A percentile compares a stretch with the other conserved stretches of the same genome.
These are phyloP conservation scores for Lipophrys pholis DNA, from an alignment of 2,113 vertebrate species.

Conservation along the genomic window DNA sequence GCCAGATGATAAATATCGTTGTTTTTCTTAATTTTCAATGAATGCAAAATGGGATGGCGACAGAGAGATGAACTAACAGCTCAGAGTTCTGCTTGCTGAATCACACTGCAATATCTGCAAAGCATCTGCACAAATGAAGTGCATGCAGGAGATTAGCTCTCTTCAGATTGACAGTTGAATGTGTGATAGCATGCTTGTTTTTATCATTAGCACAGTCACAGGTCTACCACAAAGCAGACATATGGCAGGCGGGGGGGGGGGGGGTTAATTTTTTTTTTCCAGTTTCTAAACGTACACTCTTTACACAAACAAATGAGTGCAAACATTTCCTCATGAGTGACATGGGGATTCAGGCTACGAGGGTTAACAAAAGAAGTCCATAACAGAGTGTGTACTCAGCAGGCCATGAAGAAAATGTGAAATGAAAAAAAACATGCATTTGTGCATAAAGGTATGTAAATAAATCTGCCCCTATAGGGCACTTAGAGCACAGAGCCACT, in stretches of 20 bases:
- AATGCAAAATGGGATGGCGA: neutral
- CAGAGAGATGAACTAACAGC: neutral
- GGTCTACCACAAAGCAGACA: neutral
- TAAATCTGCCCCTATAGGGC: neutral
- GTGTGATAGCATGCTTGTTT: slow-evolving; percentile 4
- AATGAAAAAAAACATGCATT: slow-evolving; percentile 20
- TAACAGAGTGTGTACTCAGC: slow-evolving; percentile 36
- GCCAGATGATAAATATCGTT: neutral
- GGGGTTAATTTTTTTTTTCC: too few relatives aligned
- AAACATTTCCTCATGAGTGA: slow-evolving; percentile 26
- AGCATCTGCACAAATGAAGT: slow-evolving; percentile 33
- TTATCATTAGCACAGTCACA: neutral
- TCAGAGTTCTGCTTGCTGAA: neutral
- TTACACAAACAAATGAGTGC: slow-evolving; percentile 5
- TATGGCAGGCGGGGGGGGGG: too few relatives aligned
- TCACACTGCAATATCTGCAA: neutral
- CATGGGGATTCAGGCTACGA: neutral
- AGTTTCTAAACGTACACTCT: too few relatives aligned
- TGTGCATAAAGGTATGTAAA: slow-evolving; percentile 27
- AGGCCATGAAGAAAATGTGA: slow-evolving; percentile 19
- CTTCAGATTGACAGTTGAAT: slow-evolving; percentile 17
- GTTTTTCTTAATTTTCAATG: too few relatives aligned
- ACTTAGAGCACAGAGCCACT: neutral
- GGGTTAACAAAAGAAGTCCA: slow-evolving; percentile 8
- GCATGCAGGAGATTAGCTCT: slow-evolving; percentile 34